Evolutionary conservation across 2,888 invertebrate species (phyloP), one percentile per base, ranked within the genome.

Genomic region (Lasius fuliginosus): DNA sequence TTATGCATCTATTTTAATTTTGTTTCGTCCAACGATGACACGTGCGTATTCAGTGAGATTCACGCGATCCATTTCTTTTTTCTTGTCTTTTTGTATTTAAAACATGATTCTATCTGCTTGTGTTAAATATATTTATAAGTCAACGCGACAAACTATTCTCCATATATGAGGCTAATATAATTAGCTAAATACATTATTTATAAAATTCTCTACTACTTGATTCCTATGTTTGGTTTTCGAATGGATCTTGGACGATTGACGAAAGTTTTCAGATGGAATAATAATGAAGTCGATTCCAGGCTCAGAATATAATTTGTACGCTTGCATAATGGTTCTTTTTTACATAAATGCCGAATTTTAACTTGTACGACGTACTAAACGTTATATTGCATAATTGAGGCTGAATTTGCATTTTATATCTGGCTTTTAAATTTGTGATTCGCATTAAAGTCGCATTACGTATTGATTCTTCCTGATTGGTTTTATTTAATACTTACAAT

Each of bases 161-260:
- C n/a, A 53, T 67, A 12, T 36, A 36, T 36, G 18, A 12, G 0
- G 18, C 6, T 60, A 8, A 60, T 42, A 23, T 12, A 67, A 76
- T 76, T 77, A n/a, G 8, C 2, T 76, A 53, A 49, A 67, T 77
- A 27, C 27, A 53, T 76, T 76, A 75, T 64, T 75, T 62, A 40
- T 53, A 27, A 76, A 56, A n/a, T 67, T 56, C 1, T 23, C 0
- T 76, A 9, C n/a, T 62, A 49, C 23, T 75, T 62, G 0, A 33
- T 46, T 62, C 62, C 3, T 56, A 30, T 18, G 3, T 73, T 18
- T 73, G 6, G 0, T 11, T 64, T 36, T 36, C 23, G 11, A 3
- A 53, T 6, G 23, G 5, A 71, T 56, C 15, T 33, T 53, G 15
- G 23, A 58, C 5, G 8, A 40, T 30, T 5, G 9, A 49, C 3